Conservation (phyloP, 2,888 invertebrate species). For the Gastracanthus pulcherrimus region DNA sequence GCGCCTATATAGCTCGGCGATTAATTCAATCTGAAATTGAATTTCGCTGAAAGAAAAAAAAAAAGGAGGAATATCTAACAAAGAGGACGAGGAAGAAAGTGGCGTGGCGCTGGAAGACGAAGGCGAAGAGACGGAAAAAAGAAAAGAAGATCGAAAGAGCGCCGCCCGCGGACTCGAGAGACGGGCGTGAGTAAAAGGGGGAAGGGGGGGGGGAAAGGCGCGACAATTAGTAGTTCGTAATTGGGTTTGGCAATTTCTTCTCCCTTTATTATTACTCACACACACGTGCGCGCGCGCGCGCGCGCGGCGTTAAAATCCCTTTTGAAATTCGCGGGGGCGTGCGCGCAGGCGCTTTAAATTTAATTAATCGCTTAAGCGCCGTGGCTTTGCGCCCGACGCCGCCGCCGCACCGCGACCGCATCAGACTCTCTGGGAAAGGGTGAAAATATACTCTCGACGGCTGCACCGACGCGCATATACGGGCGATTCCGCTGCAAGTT, state of each 20-base stretch:
- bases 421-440: too few species aligned
- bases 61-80: background rate
- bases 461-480: too few species aligned
- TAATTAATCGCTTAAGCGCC: slow-evolving; percentile 12
- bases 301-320: slow-evolving; percentile 2
- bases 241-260: slow-evolving; percentile 17
- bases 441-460: too few species aligned
- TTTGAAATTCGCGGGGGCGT: slow-evolving; percentile 7
- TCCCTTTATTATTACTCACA: background rate
- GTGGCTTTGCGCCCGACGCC: background rate
- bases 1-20: background rate
- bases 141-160: background rate
- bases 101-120: background rate
- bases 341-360: background rate
- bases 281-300: background rate
- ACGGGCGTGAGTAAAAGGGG: too few species aligned
- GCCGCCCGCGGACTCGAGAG: background rate
- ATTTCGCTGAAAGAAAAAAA: background rate
- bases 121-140: background rate
- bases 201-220: background rate
- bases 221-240: slow-evolving; percentile 35
- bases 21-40: slow-evolving; percentile 27
- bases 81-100: background rate
- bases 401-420: background rate
- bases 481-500: too few species aligned